These are phyloP conservation scores for Eustalomyia histrio DNA, from an alignment of 2,888 invertebrate genomes.

Conservation along the genomic window DNA sequence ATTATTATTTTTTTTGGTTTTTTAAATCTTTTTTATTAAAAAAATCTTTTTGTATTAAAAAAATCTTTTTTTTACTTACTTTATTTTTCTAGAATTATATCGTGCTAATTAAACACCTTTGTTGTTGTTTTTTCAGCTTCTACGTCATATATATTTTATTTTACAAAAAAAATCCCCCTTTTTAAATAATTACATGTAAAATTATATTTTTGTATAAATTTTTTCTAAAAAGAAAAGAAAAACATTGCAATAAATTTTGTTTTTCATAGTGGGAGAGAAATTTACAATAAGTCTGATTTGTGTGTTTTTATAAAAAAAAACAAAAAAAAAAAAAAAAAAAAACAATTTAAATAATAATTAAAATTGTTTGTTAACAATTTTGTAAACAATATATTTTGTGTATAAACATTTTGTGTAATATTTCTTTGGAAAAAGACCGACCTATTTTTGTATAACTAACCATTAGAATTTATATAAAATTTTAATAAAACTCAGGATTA, in stretches of 20 bases:
- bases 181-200: slow-evolving; percentile 11
- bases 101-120: neutral
- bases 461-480: neutral
- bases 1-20: neutral
- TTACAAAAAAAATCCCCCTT: neutral
- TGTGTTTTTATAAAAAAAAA: slow-evolving; percentile 28
- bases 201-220: slow-evolving; percentile 18
- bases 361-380: slow-evolving; percentile 23
- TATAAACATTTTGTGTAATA: slow-evolving; percentile 13
- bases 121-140: slow-evolving; percentile 28
- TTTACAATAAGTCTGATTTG: slow-evolving; percentile 63
- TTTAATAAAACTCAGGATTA: slow-evolving; percentile 23
- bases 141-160: neutral
- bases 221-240: slow-evolving; percentile 8
- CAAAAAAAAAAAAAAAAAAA: slow-evolving; percentile 20
- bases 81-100: neutral
- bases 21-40: neutral
- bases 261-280: slow-evolving; percentile 62
- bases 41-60: neutral
- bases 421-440: slow-evolving; percentile 5
- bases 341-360: slow-evolving; percentile 5
- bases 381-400: slow-evolving; percentile 18
- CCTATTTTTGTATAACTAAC: slow-evolving; percentile 2
- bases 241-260: slow-evolving; percentile 33
- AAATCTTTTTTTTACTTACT: too few species aligned